These are phyloP conservation scores for Ornithorhynchus anatinus DNA, from an alignment of 2,113 vertebrate species.

Conservation along the genomic window DNA sequence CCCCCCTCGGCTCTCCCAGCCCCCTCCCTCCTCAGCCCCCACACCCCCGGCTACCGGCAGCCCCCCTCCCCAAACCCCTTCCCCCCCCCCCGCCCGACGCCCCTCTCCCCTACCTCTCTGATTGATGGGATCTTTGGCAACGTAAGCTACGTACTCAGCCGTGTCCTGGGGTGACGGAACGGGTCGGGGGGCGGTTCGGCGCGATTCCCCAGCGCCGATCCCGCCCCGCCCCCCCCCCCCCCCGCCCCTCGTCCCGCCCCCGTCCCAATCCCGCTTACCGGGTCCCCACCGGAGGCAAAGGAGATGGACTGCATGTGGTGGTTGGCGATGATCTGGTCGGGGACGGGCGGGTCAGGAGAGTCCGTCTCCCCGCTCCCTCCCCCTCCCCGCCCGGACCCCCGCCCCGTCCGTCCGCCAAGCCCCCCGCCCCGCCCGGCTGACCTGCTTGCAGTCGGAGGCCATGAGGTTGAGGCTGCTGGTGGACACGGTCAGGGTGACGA, in stretches of 20 bases:
- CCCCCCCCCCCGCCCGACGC: neutral
- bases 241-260: neutral
- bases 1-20: neutral
- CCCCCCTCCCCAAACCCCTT: neutral
- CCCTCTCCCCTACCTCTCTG: constrained; percentile 86
- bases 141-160: constrained; percentile 81
- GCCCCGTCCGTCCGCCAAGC: rapidly evolving
- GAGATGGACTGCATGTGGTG: constrained; percentile 98
- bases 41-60: neutral
- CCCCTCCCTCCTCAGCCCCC: neutral
- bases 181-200: rapidly evolving
- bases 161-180: constrained; percentile 64
- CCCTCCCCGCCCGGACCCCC: neutral
- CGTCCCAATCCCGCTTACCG: constrained; percentile 77
- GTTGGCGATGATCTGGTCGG: constrained; percentile 93
- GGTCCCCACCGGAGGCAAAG: constrained; percentile 93
- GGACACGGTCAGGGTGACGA: constrained; percentile 95
- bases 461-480: constrained; percentile 98
- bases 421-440: constrained; percentile 44
- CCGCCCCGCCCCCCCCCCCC: neutral
- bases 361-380: neutral
- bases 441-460: constrained; percentile 97
- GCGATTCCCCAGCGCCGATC: neutral
- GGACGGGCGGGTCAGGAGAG: neutral
- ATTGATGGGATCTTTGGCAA: constrained; percentile 99